A percentile compares a stretch with the other conserved stretches of the same genome.
phyloP scores from a whole-genome alignment of 2,888 invertebrate species.

The Eupithecia insigniata region DNA sequence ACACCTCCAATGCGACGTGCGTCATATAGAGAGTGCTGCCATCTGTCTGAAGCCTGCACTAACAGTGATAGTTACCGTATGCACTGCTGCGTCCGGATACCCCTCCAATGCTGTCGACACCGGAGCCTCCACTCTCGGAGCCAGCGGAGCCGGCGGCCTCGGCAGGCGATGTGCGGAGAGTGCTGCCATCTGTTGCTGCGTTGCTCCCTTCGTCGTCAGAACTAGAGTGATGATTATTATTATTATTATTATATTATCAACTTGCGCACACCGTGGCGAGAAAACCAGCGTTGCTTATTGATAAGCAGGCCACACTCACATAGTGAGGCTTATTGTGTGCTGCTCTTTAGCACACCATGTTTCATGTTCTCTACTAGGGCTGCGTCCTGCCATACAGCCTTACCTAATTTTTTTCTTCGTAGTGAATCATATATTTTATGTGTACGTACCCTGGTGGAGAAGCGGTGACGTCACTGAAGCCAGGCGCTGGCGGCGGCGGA shows the following conservation, averaged over 20 bases:
- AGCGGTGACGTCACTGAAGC: slow-evolving; percentile 91
- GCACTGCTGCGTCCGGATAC: slow-evolving; percentile 97
- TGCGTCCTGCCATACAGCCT: neutral
- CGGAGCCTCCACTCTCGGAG: slow-evolving; percentile 96
- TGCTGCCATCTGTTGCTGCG: slow-evolving; percentile 97
- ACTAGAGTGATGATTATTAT: slow-evolving; percentile 71
- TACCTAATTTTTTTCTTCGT: neutral
- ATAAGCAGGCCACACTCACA: too few species aligned
- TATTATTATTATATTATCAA: neutral
- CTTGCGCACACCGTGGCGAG: neutral
- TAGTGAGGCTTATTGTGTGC: too few species aligned
- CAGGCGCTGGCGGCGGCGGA: slow-evolving; percentile 70
- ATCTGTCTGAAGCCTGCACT: neutral
- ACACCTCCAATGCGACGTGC: neutral
- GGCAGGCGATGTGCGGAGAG: slow-evolving; percentile 86
- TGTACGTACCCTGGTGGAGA: slow-evolving; percentile 86
- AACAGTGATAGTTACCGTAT: slow-evolving; percentile 85
- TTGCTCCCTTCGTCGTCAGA: slow-evolving; percentile 98
- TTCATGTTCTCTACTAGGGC: neutral
- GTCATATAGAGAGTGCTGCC: neutral
- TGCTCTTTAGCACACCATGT: too few species aligned
- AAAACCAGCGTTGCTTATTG: too few species aligned
- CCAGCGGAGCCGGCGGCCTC: slow-evolving; percentile 85
- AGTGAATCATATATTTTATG: neutral
- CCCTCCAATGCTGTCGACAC: slow-evolving; percentile 96